Evolutionary conservation across 2,797 vertebrate genomes (phyloP).

Genomic region (Chromis chromis): DNA sequence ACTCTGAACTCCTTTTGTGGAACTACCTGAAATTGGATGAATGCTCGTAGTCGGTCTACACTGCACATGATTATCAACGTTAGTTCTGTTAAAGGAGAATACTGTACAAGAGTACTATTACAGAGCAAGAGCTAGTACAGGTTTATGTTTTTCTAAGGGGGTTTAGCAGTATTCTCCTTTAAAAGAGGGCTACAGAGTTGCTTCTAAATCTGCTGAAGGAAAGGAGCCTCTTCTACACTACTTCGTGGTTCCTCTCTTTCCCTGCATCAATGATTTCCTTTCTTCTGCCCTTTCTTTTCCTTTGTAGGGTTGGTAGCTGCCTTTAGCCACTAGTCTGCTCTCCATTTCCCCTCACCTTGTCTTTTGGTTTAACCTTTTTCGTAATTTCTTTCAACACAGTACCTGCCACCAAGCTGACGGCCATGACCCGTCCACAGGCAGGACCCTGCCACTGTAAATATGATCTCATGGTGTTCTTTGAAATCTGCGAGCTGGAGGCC

Average conservation of each 20-base stretch:
- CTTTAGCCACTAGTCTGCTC: slow-evolving; percentile 32
- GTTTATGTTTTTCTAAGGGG: background rate
- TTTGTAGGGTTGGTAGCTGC: slow-evolving; percentile 48
- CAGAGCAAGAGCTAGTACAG: background rate
- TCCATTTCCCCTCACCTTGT: background rate
- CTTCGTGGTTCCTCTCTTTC: slow-evolving; percentile 37
- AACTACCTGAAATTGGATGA: background rate
- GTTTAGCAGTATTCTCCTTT: slow-evolving; percentile 11
- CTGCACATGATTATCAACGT: background rate
- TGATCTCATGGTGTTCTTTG: slow-evolving; percentile 96
- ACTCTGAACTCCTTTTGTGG: slow-evolving; percentile 27
- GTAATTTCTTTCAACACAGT: slow-evolving; percentile 80
- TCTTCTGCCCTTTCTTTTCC: slow-evolving; percentile 60
- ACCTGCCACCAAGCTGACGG: slow-evolving; percentile 95
- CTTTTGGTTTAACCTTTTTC: slow-evolving; percentile 25
- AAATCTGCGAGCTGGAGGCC: slow-evolving; percentile 98
- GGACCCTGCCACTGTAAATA: slow-evolving; percentile 97
- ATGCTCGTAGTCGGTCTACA: slow-evolving; percentile 1
- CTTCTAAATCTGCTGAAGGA: slow-evolving; percentile 18
- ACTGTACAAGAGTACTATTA: background rate
- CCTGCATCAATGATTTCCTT: slow-evolving; percentile 57
- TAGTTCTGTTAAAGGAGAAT: background rate
- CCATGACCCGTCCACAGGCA: slow-evolving; percentile 88
- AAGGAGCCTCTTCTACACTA: slow-evolving; percentile 14
- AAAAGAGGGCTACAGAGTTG: slow-evolving; percentile 15